Conservation (phyloP, 2,113 vertebrate genomes). For the Paratilapia polleni region DNA sequence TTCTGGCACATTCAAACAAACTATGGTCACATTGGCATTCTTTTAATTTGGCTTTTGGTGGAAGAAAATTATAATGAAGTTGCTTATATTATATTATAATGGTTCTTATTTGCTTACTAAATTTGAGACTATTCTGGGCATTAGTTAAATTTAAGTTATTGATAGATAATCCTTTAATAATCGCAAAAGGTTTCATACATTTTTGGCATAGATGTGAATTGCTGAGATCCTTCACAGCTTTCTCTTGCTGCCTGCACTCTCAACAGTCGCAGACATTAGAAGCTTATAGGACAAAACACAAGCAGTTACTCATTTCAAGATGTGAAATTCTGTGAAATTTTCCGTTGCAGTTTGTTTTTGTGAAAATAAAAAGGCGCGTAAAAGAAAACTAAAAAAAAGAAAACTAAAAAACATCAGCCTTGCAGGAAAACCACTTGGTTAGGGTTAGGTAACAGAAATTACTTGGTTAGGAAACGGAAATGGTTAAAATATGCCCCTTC, state of each 20-base stretch:
- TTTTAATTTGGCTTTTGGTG: neutral
- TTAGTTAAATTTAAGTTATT: neutral
- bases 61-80: neutral
- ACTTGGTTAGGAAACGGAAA: neutral
- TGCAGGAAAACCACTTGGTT: neutral
- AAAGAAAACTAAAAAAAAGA: neutral
- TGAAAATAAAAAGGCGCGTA: neutral
- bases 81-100: too few species aligned
- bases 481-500: neutral
- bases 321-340: neutral
- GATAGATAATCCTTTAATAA: too few species aligned
- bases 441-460: neutral
- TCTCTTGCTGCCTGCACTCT: neutral
- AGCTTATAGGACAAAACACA: neutral
- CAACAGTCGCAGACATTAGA: neutral
- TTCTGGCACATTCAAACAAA: neutral
- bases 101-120: neutral
- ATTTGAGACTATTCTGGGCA: neutral
- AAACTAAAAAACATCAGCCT: neutral
- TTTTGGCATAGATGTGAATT: accelerated
- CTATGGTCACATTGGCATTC: accelerated
- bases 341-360: too few species aligned
- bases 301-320: neutral
- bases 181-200: neutral
- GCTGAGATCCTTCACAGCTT: neutral